phyloP scores from a whole-genome alignment of 2,113 vertebrate species.

The Gallinago jamesoni region DNA sequence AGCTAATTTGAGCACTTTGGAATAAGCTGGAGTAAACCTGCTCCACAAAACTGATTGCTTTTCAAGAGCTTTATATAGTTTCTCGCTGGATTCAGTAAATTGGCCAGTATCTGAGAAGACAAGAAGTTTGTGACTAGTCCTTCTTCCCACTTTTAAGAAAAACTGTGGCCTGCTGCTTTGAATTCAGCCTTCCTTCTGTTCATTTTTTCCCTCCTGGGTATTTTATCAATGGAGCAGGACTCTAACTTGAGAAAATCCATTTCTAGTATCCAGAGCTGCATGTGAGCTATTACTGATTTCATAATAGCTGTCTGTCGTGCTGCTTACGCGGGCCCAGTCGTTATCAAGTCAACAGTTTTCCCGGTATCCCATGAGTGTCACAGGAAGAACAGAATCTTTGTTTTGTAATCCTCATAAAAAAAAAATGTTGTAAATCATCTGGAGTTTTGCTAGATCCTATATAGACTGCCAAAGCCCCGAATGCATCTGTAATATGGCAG shows the following conservation, averaged over 20 bases:
- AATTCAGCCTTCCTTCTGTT: neutral
- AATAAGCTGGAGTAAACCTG: neutral
- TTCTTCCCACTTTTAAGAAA: neutral
- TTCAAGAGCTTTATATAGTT: neutral
- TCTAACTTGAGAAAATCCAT: neutral
- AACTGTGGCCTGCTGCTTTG: neutral
- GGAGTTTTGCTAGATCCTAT: neutral
- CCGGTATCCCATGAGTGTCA: neutral
- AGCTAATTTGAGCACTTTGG: neutral
- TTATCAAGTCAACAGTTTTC: neutral
- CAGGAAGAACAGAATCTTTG: neutral
- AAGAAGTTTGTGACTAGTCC: neutral
- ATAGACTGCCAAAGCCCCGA: neutral
- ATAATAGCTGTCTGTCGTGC: neutral
- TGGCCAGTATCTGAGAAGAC: neutral
- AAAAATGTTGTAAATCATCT: neutral
- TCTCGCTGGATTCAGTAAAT: neutral
- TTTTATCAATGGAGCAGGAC: neutral
- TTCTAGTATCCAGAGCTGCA: neutral
- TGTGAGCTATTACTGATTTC: neutral
- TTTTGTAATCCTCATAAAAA: neutral
- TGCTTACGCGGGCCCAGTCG: neutral
- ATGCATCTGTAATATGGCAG: neutral
- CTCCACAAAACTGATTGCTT: neutral
- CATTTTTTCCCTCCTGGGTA: neutral